Evolutionary conservation across 2,888 invertebrate genomes (phyloP).

Genomic region (Cryptocephalus primarius): DNA sequence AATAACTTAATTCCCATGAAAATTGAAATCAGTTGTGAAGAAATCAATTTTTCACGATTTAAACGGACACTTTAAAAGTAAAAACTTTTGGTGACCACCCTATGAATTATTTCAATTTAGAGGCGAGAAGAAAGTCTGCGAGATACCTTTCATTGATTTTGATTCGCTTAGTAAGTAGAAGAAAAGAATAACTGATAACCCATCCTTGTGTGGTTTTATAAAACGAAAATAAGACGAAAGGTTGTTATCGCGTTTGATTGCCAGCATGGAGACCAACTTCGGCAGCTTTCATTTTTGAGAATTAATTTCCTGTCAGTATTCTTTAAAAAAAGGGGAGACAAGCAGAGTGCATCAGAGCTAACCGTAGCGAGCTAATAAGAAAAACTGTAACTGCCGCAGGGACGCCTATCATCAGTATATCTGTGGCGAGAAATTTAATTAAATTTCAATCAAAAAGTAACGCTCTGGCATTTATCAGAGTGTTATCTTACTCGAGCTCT

Average conservation of each 20-base stretch:
- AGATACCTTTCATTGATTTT: too few species aligned
- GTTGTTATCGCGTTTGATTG: conserved; percentile 34
- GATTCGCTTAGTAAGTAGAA: too few species aligned
- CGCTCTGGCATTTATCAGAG: conserved; percentile 33
- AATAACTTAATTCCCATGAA: too few species aligned
- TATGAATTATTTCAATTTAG: too few species aligned
- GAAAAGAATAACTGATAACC: conserved; percentile 25
- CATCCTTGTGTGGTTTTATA: conserved; percentile 30
- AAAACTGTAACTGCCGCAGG: conserved; percentile 34
- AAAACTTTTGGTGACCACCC: too few species aligned
- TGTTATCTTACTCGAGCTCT: conserved; percentile 34
- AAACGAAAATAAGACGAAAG: conserved; percentile 37
- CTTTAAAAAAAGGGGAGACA: conserved; percentile 37
- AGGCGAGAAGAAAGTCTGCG: too few species aligned
- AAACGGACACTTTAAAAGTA: too few species aligned
- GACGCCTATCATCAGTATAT: conserved; percentile 33
- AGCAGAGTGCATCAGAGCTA: conserved; percentile 34
- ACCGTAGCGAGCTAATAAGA: conserved; percentile 36
- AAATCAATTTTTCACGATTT: too few species aligned
- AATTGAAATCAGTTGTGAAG: too few species aligned
- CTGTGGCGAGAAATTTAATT: conserved; percentile 36
- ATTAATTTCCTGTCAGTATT: conserved; percentile 42
- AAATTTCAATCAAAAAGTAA: conserved; percentile 37
- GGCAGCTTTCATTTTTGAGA: conserved; percentile 41
- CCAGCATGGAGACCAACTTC: conserved; percentile 26